Base-by-base conservation (phyloP, 2,888 invertebrate species). In the Archips xylosteana region DNA sequence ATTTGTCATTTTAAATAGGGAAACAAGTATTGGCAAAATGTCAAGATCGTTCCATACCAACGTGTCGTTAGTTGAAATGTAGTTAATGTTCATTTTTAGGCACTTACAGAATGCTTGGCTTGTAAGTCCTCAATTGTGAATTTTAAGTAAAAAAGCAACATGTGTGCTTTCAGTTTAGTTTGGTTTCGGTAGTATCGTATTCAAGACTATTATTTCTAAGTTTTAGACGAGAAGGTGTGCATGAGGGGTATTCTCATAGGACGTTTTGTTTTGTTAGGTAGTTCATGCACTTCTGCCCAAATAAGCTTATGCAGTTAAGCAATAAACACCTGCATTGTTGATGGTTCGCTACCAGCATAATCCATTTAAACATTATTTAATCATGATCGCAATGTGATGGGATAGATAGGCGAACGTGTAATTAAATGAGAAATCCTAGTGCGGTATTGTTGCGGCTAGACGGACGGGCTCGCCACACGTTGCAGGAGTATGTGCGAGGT, bases 341-440 rank as follows among this genome's bases (percentile, higher is more conserved):
- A 85, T 82, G 79, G 75, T 75, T 77, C 77, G 76, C 79, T 83
- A 87, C 86, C 81, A 79, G 78, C 78, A 83, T 86, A 87, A 89
- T 89, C 87, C 88, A 87, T 88, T 90, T 84, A 82, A 81, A 75
- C 81, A 85, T 89, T 87, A 88, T 87, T 86, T 83, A 91, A 89
- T 88, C 88, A 87, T 84, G 85, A 83, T 83, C 78, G 79, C 78
- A 77, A 15, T 77, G 80, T 80, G 79, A 80, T 78, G 72, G 75
- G 79, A 75, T 61, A 75, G 79, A 75, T 61, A 75, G 61, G 71
- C 75, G 77, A 81, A 78, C 80, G 78, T 77, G 83, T 84, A 82
- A 84, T 85, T 85, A 85, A 85, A 86, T 83, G 85, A 78, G 78
- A 78, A 78, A 81, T 78, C 80, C 82, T 72, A 79, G 82, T 82